A percentile compares a stretch with the other conserved stretches of the same genome.
phyloP scores from a whole-genome alignment of 1,140 invertebrate genomes.

The Wasmannia auropunctata region DNA sequence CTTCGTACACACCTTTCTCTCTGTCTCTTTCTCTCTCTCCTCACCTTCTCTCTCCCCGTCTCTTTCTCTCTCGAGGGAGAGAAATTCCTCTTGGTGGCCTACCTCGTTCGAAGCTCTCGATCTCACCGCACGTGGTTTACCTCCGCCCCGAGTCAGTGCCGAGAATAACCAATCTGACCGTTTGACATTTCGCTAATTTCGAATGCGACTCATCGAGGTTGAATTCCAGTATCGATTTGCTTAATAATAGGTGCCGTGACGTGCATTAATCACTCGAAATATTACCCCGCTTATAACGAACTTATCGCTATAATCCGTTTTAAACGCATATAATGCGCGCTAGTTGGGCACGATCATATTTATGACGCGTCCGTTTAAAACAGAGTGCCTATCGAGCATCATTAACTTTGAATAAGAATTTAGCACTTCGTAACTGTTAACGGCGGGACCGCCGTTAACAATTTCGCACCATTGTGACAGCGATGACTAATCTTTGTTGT shows the following conservation, averaged over 20 bases:
- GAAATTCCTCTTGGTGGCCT: conserved; percentile 8
- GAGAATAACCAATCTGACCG: conserved; percentile 48
- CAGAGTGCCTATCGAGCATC: neutral
- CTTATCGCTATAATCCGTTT: neutral
- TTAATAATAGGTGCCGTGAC: conserved; percentile 35
- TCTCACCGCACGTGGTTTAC: neutral
- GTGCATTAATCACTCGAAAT: conserved; percentile 32
- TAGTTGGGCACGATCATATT: neutral
- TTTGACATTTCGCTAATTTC: conserved; percentile 57
- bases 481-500: conserved; percentile 27
- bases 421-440: neutral
- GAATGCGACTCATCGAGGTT: conserved; percentile 40
- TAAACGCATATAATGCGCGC: neutral
- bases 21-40: conserved; percentile 5
- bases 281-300: neutral
- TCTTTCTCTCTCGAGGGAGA: conserved; percentile 3
- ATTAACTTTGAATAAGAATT: neutral
- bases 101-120: conserved; percentile 1
- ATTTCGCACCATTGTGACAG: neutral
- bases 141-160: neutral
- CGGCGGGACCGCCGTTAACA: neutral
- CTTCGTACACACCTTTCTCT: neutral
- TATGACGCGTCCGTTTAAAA: neutral
- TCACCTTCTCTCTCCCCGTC: neutral
- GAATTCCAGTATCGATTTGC: conserved; percentile 48